Base-by-base conservation (phyloP, 2,888 invertebrate genomes). In the Cantharis lateralis region DNA sequence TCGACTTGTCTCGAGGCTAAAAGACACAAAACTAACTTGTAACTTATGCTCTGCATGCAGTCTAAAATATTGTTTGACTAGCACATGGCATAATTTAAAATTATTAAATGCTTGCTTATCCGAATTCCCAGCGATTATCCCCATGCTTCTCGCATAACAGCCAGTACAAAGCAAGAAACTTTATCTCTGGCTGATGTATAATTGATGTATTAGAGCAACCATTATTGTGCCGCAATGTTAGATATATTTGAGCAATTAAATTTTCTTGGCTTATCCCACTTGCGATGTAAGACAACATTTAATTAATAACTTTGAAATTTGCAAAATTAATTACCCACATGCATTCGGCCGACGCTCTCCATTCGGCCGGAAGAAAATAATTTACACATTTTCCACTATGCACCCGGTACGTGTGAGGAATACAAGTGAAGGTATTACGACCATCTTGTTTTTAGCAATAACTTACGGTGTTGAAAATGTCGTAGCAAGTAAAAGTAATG, bases 401-500 rank as follows among this genome's bases (percentile, higher is more conserved):
- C 74, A 77, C 69, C 77, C 18, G 68, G 70, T 69, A 80, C 80
- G 78, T 78, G 78, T 76, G 15, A 20, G 68, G 80, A 78, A 80
- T 78, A 72, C 75, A 18, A 66, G 16, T 61, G 28, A 69, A 20
- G 28, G 62, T 69, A 64, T 48, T 48, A 48, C 48, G n/a, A 48
- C 48, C 48, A 48, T 48, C 48, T 48, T 48, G 48, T 48, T 48
- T 48, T 32, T 62, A 68, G 72, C 78, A 75, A 78, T 79, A 80
- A 78, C 72, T 80, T 80, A 80, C 76, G 72, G 61, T 70, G 74
- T 71, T 76, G 78, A 77, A 78, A 78, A 78, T 75, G 80, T 80
- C 80, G 78, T 77, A 75, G 77, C 78, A 78, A 80, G 80, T 80
- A 80, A 81, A 81, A 81, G 78, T 81, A 81, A 81, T 80, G 81